Evolutionary conservation across 1,140 invertebrate genomes (phyloP).

Genomic region (Oreohelix idahoensis): DNA sequence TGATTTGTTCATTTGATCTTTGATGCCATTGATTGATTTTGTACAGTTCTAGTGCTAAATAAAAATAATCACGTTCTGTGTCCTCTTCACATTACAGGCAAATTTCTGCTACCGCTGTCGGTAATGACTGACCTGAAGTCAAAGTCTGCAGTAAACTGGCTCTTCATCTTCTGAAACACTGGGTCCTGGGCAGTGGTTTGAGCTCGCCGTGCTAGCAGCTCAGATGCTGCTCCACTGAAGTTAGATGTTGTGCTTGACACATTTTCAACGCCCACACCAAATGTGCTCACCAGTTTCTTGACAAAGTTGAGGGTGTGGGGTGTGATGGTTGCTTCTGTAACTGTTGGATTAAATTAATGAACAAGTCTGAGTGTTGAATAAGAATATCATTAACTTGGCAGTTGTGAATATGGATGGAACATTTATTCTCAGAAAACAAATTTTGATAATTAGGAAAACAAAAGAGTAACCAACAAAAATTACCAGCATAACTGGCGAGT

Average conservation of each 20-base stretch:
- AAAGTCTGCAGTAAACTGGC: slow-evolving; percentile 95
- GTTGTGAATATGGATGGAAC: too few species aligned
- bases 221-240: slow-evolving; percentile 85
- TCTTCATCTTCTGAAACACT: slow-evolving; percentile 96
- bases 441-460: too few species aligned
- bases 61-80: too few species aligned
- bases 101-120: not conserved
- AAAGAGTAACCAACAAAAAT: too few species aligned
- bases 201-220: slow-evolving; percentile 89
- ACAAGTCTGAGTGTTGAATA: too few species aligned
- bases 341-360: too few species aligned
- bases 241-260: slow-evolving; percentile 81
- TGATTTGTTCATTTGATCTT: too few species aligned
- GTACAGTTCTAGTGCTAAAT: too few species aligned
- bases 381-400: too few species aligned
- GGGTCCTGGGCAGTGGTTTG: slow-evolving; percentile 97
- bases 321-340: slow-evolving; percentile 93
- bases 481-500: too few species aligned
- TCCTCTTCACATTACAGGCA: not conserved
- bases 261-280: slow-evolving; percentile 89
- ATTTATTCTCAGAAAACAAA: too few species aligned
- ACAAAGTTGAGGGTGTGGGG: slow-evolving; percentile 96
- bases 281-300: slow-evolving; percentile 94
- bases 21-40: too few species aligned
- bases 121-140: slow-evolving; percentile 88